Evolutionary conservation across 1,140 invertebrate genomes (phyloP).

Genomic region (Pissodes strobi): DNA sequence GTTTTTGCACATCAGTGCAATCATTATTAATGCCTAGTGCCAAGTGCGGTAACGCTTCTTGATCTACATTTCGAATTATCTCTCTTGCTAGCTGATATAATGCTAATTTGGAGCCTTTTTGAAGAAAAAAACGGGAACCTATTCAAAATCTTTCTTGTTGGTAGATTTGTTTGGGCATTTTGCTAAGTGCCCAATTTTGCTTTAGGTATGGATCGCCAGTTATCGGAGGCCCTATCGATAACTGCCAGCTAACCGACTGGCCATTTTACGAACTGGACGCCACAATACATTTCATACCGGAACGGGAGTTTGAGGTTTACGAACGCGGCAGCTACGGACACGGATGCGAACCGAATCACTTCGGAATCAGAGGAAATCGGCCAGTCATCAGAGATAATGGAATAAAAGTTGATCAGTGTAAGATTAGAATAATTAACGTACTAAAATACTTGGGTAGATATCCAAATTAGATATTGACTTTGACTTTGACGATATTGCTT

Average conservation of each 20-base stretch:
- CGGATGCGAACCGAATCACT: conserved; percentile 71
- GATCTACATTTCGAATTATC: too few species aligned
- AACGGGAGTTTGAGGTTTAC: conserved; percentile 72
- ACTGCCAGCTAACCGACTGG: conserved; percentile 75
- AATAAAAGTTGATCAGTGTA: conserved; percentile 47
- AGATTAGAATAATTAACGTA: too few species aligned
- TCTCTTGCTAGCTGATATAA: too few species aligned
- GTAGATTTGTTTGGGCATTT: background rate
- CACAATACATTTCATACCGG: conserved; percentile 61
- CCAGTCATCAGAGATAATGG: conserved; percentile 22
- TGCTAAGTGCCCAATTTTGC: background rate
- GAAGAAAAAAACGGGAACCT: background rate
- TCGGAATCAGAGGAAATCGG: conserved; percentile 41
- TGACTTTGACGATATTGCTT: too few species aligned
- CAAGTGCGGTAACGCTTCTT: too few species aligned
- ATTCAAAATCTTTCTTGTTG: background rate
- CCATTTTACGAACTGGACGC: conserved; percentile 68
- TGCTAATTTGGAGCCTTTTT: background rate
- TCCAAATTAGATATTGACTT: background rate
- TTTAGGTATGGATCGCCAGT: conserved; percentile 66
- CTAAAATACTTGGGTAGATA: too few species aligned
- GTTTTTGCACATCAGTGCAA: too few species aligned
- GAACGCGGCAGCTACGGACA: conserved; percentile 77
- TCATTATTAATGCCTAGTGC: too few species aligned
- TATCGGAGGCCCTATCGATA: conserved; percentile 66